Base-by-base conservation (phyloP, 2,888 invertebrate species). In the Parascotia fuliginaria region DNA sequence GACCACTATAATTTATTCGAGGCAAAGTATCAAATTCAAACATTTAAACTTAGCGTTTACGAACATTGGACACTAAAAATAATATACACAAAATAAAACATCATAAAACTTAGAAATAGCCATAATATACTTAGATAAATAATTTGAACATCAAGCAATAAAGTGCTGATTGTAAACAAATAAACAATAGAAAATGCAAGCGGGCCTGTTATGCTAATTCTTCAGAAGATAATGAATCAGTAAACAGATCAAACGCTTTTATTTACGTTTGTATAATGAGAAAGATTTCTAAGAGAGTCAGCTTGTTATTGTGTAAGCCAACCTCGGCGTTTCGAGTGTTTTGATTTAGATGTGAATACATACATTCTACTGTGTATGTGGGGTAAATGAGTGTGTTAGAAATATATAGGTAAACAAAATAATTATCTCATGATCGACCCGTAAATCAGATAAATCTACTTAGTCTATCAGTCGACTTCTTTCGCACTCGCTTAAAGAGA, bases 161-260 rank as follows among this genome's bases (percentile, higher is more conserved):
- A 60, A 63, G 38, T 40, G 66, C 67, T 60, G 60, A 66, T 42
- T 55, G 53, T 42, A 55, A 46, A 49, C 54, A 70, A 60, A 66
- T 55, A 60, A 63, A 69, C 47, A 57, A 67, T 38, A 52, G 52
- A 42, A 64, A 67, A 63, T 62, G 55, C 40, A 45, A 58, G 50
- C 55, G 59, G 54, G 48, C 55, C 29, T 48, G 19, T 12, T 27
- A 16, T 24, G 31, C 37, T 42, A 38, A 42, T 27, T 56, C 32
- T 40, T 34, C 37, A 50, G 51, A 39, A 64, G 68, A 59, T 61
- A 62, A 66, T 65, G 29, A 65, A 52, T 55, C 48, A 31, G 52
- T 50, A 64, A 69, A 69, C 36, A 66, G 36, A 13, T 46, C 43
- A 29, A 42, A 48, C 19, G 29, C 7, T 42, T 5, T 4, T 58